Percentiles rank a stretch among this genome's conserved stretches.
These are phyloP conservation scores for Ochropacha duplaris DNA, from an alignment of 2,888 invertebrate genomes.

Conservation along the genomic window DNA sequence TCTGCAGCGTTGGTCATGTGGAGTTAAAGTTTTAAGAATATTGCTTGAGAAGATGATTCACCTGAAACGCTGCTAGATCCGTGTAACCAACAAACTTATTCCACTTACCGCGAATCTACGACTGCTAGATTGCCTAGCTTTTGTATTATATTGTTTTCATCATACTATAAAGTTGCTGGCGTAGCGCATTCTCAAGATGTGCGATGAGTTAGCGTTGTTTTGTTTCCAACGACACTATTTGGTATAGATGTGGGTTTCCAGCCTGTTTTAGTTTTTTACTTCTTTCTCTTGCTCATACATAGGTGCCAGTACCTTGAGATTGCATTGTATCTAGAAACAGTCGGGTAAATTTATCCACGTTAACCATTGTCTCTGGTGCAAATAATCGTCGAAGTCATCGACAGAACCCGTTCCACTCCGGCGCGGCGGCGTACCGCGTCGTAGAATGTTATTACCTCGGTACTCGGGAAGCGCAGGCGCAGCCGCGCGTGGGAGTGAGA, in stretches of 20 bases:
- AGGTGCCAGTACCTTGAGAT: conserved; percentile 1
- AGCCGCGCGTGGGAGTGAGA: conserved; percentile 62
- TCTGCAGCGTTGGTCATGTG: conserved; percentile 17
- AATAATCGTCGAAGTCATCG: conserved; percentile 78
- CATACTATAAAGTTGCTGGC: conserved; percentile 31
- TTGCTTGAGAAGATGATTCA: conserved; percentile 56
- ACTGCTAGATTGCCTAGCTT: conserved; percentile 38
- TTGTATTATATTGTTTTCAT: conserved; percentile 37
- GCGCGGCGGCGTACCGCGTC: conserved; percentile 77
- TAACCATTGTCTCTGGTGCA: conserved; percentile 74
- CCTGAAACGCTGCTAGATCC: conserved; percentile 67
- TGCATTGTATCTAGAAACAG: conserved; percentile 37
- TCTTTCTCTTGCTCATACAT: not conserved
- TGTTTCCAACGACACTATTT: conserved; percentile 31
- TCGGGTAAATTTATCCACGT: conserved; percentile 53
- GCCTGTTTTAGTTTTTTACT: conserved; percentile 16
- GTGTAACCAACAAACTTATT: conserved; percentile 60
- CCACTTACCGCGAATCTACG: conserved; percentile 49
- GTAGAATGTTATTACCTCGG: conserved; percentile 79
- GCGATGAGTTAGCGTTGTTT: conserved; percentile 31
- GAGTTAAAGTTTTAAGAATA: conserved; percentile 39
- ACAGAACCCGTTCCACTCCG: conserved; percentile 81
- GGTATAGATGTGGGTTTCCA: conserved; percentile 27
- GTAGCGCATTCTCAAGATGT: conserved; percentile 32
- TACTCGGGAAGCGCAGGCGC: conserved; percentile 78